phyloP scores from a whole-genome alignment of 2,888 invertebrate species.

The Archips crataeganus region DNA sequence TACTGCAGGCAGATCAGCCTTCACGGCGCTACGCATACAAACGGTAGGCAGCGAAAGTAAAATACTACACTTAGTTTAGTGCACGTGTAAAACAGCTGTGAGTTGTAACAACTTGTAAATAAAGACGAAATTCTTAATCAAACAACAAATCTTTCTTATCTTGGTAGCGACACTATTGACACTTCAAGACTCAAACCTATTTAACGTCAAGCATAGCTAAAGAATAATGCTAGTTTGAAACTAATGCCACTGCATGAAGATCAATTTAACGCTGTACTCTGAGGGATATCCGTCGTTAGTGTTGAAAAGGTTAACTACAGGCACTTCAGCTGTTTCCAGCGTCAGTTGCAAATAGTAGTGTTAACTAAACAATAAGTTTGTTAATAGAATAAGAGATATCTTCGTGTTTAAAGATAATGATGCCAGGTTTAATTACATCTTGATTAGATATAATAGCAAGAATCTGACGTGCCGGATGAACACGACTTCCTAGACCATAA shows the following conservation, averaged over 20 bases:
- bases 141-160: background rate
- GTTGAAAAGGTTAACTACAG: background rate
- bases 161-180: background rate
- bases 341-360: background rate
- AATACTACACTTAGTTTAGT: background rate
- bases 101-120: background rate
- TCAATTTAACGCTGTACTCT: no score
- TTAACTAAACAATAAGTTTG: background rate
- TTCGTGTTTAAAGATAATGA: constrained; percentile 32
- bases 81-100: background rate
- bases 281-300: no score
- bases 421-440: constrained; percentile 52
- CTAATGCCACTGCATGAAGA: no score
- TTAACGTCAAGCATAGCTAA: no score
- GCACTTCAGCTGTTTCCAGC: background rate
- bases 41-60: background rate
- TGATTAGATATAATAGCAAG: constrained; percentile 60
- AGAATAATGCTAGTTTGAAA: no score
- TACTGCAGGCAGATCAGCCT: no score
- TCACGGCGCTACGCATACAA: background rate
- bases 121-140: background rate
- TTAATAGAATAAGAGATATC: constrained; percentile 21
- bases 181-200: background rate
- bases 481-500: constrained; percentile 44
- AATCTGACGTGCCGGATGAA: constrained; percentile 42